phyloP scores from a whole-genome alignment of 2,113 vertebrate species.

The Scartelaos histophorus region DNA sequence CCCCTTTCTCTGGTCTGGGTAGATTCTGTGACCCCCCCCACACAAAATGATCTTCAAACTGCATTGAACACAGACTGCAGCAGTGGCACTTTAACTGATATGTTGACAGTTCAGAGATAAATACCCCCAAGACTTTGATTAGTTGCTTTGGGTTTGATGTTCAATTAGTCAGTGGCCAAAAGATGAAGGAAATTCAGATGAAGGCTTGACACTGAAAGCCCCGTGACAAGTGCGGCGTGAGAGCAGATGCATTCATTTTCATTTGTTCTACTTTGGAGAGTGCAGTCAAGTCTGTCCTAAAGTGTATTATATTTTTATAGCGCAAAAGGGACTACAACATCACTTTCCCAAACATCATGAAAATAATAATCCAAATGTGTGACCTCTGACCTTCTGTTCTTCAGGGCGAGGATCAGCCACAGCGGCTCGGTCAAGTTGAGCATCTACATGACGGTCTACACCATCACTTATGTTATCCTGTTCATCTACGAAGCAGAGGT shows the following conservation, averaged over 20 bases:
- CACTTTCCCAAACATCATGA: not conserved
- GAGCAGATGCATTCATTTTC: conserved; percentile 12
- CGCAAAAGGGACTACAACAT: conserved; percentile 8
- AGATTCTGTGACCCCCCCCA: conserved; percentile 36
- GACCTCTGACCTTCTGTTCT: conserved; percentile 34
- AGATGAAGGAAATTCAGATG: conserved; percentile 36
- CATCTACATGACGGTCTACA: conserved; percentile 93
- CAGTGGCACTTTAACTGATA: conserved; percentile 36
- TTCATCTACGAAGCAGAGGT: conserved; percentile 93
- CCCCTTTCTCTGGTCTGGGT: conserved; percentile 30
- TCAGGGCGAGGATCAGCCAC: conserved; percentile 90
- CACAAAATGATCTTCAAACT: conserved; percentile 28
- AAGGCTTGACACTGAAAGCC: conserved; percentile 13
- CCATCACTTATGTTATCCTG: conserved; percentile 88
- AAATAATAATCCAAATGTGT: conserved; percentile 13
- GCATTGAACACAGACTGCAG: conserved; percentile 25
- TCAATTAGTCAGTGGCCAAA: conserved; percentile 29
- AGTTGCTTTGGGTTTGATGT: conserved; percentile 17
- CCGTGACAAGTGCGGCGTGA: conserved; percentile 18
- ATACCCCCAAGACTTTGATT: conserved; percentile 11
- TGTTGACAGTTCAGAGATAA: conserved; percentile 34
- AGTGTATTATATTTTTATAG: conserved; percentile 18
- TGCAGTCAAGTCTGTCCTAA: not conserved
- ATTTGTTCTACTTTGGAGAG: conserved; percentile 26
- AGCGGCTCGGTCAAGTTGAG: conserved; percentile 89